These are phyloP conservation scores for Botrylloides violaceus DNA, from an alignment of 23 tunicate species.

Conservation along the genomic window DNA sequence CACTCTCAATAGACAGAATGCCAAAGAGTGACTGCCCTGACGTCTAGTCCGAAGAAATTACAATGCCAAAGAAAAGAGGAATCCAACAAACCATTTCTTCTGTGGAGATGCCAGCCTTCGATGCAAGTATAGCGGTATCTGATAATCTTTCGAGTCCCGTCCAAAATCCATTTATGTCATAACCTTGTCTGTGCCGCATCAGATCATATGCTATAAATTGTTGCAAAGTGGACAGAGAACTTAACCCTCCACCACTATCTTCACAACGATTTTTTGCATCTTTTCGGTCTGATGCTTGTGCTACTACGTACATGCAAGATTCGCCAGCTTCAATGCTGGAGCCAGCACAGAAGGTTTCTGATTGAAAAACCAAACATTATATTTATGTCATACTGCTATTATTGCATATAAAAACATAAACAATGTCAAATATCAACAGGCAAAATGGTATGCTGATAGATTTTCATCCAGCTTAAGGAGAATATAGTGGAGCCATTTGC, in stretches of 20 bases:
- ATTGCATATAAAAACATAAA: too few species aligned
- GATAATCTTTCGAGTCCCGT: neutral
- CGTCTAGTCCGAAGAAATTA: too few species aligned
- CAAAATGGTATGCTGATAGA: too few species aligned
- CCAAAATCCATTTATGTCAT: neutral
- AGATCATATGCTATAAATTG: neutral
- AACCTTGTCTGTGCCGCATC: neutral
- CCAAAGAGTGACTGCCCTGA: too few species aligned
- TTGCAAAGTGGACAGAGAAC: neutral
- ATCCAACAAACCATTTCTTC: neutral
- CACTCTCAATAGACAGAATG: too few species aligned
- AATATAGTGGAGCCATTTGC: too few species aligned
- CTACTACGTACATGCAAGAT: slow-evolving; percentile 5
- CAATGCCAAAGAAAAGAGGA: too few species aligned
- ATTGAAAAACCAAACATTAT: too few species aligned
- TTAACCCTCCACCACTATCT: neutral
- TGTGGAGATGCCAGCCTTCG: neutral
- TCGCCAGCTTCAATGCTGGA: slow-evolving; percentile 32
- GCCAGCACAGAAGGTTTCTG: slow-evolving; percentile 10
- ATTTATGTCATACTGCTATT: too few species aligned
- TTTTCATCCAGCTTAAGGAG: too few species aligned
- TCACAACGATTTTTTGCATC: slow-evolving; percentile 6
- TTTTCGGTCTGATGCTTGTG: neutral
- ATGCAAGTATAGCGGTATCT: neutral
- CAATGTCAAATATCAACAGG: too few species aligned